Percentiles rank a stretch among this genome's conserved stretches.
Conservation (phyloP, 2,797 vertebrate species). For the Sebastes paucispinis region DNA sequence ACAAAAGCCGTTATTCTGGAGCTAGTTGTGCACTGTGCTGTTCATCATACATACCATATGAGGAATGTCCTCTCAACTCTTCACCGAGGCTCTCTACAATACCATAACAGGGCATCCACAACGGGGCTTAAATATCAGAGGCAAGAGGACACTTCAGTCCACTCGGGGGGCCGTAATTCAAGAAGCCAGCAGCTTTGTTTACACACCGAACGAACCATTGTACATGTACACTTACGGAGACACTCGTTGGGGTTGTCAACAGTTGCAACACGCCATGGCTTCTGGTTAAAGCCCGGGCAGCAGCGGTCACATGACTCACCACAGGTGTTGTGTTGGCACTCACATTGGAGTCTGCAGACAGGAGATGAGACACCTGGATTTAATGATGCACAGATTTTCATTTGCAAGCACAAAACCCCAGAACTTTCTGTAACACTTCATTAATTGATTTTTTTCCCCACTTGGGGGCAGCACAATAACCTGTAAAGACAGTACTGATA, state of each 20-base stretch:
- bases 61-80: conserved; percentile 64
- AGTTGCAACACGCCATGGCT: conserved; percentile 86
- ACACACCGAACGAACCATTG: conserved; percentile 10
- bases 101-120: conserved; percentile 77
- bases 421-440: not conserved
- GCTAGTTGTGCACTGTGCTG: conserved; percentile 31
- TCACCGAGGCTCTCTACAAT: conserved; percentile 50
- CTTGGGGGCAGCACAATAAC: not conserved
- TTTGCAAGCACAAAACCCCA: not conserved
- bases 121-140: conserved; percentile 53
- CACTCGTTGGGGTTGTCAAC: conserved; percentile 84
- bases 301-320: conserved; percentile 91
- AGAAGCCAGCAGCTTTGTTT: conserved; percentile 32
- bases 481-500: not conserved
- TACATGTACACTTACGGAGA: conserved; percentile 83
- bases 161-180: conserved; percentile 46
- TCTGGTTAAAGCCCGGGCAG: conserved; percentile 91
- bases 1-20: conserved; percentile 50
- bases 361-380: conserved; percentile 10
- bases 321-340: conserved; percentile 93
- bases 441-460: not conserved
- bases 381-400: not conserved
- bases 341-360: conserved; percentile 85
- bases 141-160: conserved; percentile 53
- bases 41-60: conserved; percentile 60